Percentiles rank a stretch among this genome's conserved stretches.
These are phyloP conservation scores for Empis stercorea DNA, from an alignment of 2,888 invertebrate species.

Conservation along the genomic window DNA sequence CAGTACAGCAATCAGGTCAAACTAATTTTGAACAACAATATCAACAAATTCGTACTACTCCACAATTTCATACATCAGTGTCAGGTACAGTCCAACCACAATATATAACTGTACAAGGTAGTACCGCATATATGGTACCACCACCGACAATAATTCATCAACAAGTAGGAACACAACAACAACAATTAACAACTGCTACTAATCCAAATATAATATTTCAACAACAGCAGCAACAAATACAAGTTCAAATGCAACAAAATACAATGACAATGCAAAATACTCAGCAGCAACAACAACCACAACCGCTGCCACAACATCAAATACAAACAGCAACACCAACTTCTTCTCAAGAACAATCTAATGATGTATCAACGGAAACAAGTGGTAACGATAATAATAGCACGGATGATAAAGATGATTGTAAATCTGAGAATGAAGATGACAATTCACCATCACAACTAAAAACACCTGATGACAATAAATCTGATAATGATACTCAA, in stretches of 20 bases:
- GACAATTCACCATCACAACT: not conserved
- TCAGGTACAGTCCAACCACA: constrained; percentile 8
- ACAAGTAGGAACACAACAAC: constrained; percentile 7
- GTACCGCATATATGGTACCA: constrained; percentile 16
- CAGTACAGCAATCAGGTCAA: not conserved
- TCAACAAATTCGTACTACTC: not conserved
- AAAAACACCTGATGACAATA: constrained; percentile 9
- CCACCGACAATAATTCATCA: constrained; percentile 15
- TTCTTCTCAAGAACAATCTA: constrained; percentile 5
- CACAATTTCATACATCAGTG: not conserved
- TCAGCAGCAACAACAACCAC: not conserved
- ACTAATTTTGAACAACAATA: not conserved
- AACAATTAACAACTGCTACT: constrained; percentile 6
- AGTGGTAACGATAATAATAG: not conserved
- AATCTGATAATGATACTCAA: constrained; percentile 8
- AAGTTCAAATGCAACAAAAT: constrained; percentile 13
- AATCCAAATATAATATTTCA: constrained; percentile 14
- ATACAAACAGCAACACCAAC: not conserved
- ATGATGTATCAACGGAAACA: not conserved
- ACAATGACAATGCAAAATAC: constrained; percentile 8
- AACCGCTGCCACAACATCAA: constrained; percentile 1
- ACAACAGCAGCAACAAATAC: constrained; percentile 8
- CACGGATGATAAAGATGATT: not conserved
- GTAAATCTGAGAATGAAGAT: not conserved
- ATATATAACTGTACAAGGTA: constrained; percentile 16